phyloP scores from a whole-genome alignment of 2,797 vertebrate genomes.

The Malurus leucopterus region DNA sequence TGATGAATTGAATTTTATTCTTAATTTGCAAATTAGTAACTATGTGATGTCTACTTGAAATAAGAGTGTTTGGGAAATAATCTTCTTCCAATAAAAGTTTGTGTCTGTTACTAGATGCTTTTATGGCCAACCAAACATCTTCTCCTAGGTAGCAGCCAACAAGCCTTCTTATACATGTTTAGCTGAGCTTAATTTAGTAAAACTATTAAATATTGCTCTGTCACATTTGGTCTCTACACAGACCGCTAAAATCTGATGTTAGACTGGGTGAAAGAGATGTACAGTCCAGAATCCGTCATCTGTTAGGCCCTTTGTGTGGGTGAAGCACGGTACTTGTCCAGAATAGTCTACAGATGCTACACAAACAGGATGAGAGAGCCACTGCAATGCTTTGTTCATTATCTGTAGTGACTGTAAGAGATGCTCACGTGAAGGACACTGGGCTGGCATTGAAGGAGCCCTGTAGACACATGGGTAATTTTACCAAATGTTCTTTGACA shows the following conservation, averaged over 20 bases:
- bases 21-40: neutral
- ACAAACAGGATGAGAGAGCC: neutral
- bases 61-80: neutral
- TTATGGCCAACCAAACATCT: neutral
- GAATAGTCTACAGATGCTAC: neutral
- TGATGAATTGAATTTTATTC: neutral
- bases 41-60: neutral
- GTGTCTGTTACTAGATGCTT: neutral
- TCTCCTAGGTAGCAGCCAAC: neutral
- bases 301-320: constrained; percentile 13
- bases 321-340: neutral
- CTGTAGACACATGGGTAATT: neutral
- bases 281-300: neutral
- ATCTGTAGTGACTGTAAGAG: neutral
- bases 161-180: neutral
- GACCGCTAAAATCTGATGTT: neutral
- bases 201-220: neutral
- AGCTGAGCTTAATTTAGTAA: neutral
- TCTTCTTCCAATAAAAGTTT: neutral
- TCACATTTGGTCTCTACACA: neutral
- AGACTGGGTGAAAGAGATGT: neutral
- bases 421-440: neutral
- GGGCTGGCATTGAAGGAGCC: neutral
- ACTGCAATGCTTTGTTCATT: neutral
- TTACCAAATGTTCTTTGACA: neutral